Evolutionary conservation across 2,113 vertebrate genomes (phyloP), one percentile per base, ranked within the genome.

Genomic region (Gorilla gorilla): DNA sequence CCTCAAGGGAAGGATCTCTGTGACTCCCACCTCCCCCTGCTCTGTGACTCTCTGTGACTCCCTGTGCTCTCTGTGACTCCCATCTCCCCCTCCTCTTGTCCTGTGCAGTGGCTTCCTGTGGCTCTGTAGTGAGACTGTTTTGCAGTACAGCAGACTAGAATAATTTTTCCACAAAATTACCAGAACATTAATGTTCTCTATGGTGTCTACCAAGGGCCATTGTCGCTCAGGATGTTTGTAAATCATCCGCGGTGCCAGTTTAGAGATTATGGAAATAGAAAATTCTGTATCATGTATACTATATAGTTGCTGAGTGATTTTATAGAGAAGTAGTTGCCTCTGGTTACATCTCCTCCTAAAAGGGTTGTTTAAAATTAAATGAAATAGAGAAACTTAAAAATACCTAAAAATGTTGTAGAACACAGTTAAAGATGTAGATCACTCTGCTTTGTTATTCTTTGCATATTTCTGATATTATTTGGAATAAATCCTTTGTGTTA

Each of bases 361-460:
- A 95, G 61, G 20, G 18, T 48, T 95, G 83, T 79, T n/a, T 81
- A 89, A 89, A 92, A 55, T 38, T 50, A 57, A 86, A 82, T 23
- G 38, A 80, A 50, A 18, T 30, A 45, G 55, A 72, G 52, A 73
- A 50, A 61, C 27, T 92, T 38, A 4, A 18, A 85, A 91, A 50
- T 59, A 25, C 23, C 4, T 85, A 38, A 57, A 27, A 50, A 80
- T 83, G 30, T 38, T 40, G 12, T 45, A 82, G 50, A 61, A n/a
- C 12, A 66, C 6, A 70, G 43, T 38, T 55, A 72, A 38, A 14
- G 57, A 55, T 22, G 35, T 89, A 6, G 38, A 9, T 32, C 17
- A 11, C 9, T 66, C 20, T 10, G 9, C n/a, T 79, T 82, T 52
- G 23, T 89, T 64, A 50, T 92, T 82, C 35, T 70, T 8, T 70